Percentiles rank a stretch among this genome's conserved stretches.
Conservation (phyloP, 2,888 invertebrate species). For the Drosophila rellima region DNA sequence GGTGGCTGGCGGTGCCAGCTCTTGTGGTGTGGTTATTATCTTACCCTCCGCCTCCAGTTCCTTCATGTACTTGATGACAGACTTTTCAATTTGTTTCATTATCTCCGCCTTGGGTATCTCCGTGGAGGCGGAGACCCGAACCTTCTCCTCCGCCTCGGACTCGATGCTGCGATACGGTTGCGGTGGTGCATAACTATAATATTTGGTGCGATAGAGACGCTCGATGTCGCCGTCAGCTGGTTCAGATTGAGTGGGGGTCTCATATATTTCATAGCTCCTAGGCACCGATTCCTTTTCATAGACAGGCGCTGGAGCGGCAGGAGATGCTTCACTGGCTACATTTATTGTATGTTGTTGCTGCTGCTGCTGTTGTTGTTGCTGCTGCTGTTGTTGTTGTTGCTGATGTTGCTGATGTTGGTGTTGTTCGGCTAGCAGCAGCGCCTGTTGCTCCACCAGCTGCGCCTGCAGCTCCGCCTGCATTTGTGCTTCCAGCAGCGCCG, state of each 20-base stretch:
- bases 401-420: slow-evolving; percentile 48
- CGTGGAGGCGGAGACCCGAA: slow-evolving; percentile 81
- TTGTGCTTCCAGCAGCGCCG: slow-evolving; percentile 64
- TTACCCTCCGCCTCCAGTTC: slow-evolving; percentile 85
- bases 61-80: slow-evolving; percentile 85
- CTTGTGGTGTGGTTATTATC: slow-evolving; percentile 77
- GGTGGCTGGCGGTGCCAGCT: slow-evolving; percentile 67
- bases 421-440: slow-evolving; percentile 53
- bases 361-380: slow-evolving; percentile 20
- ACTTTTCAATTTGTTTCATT: slow-evolving; percentile 85
- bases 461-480: slow-evolving; percentile 60
- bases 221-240: slow-evolving; percentile 57
- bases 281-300: slow-evolving; percentile 82
- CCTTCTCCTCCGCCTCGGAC: slow-evolving; percentile 74
- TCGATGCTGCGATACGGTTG: slow-evolving; percentile 58
- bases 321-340: slow-evolving; percentile 27
- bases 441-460: slow-evolving; percentile 57
- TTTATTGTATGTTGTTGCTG: slow-evolving; percentile 25
- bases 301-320: slow-evolving; percentile 63
- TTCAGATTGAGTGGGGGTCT: slow-evolving; percentile 31
- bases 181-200: slow-evolving; percentile 55
- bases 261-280: slow-evolving; percentile 66
- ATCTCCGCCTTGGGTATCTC: slow-evolving; percentile 85
- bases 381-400: slow-evolving; percentile 15
- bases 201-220: slow-evolving; percentile 80